phyloP scores from a whole-genome alignment of 1,140 invertebrate genomes.

The Tachypleus tridentatus region DNA sequence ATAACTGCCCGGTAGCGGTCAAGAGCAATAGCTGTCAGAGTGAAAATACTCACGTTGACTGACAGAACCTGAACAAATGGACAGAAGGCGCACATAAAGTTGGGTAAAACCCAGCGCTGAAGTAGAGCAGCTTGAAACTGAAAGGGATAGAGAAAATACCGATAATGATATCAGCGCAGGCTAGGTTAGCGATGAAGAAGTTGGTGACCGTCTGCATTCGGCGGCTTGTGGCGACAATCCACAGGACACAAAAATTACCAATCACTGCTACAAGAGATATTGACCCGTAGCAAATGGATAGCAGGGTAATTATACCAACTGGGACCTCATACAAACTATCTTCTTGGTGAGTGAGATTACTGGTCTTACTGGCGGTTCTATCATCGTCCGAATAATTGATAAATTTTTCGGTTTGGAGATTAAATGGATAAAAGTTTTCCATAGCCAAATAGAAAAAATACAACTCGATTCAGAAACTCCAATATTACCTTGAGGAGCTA shows the following conservation, averaged over 20 bases:
- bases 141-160: constrained; percentile 67
- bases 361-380: too few species aligned
- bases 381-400: too few species aligned
- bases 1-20: constrained; percentile 41
- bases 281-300: neutral
- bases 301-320: too few species aligned
- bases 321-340: too few species aligned
- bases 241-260: constrained; percentile 76
- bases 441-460: too few species aligned
- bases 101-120: constrained; percentile 70
- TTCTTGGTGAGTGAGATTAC: too few species aligned
- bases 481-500: too few species aligned
- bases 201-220: constrained; percentile 82
- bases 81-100: constrained; percentile 58
- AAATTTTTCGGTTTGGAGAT: too few species aligned
- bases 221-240: constrained; percentile 65
- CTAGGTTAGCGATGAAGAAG: constrained; percentile 83
- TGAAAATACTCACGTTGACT: constrained; percentile 42
- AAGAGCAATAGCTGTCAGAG: constrained; percentile 41
- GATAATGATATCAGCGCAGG: constrained; percentile 81
- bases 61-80: constrained; percentile 54
- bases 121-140: constrained; percentile 57
- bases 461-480: too few species aligned
- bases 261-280: constrained; percentile 43
- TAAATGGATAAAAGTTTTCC: too few species aligned